phyloP scores from a whole-genome alignment of 1,140 invertebrate genomes.

The Drosophila ogumai region DNA sequence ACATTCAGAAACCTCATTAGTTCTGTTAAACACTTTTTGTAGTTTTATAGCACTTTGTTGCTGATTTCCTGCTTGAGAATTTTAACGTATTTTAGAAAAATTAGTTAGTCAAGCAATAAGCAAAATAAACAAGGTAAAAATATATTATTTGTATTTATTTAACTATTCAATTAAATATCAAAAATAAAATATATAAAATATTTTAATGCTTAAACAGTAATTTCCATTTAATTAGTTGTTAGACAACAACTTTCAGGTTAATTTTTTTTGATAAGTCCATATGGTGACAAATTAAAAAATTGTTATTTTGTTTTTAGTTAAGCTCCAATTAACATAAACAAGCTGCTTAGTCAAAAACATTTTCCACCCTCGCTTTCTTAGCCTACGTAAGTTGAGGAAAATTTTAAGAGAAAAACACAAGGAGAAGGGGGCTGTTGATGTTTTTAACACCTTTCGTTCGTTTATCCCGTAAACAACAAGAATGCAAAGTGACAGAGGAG shows the following conservation, averaged over 20 bases:
- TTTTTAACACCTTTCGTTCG: conserved; percentile 58
- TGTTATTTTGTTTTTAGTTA: neutral
- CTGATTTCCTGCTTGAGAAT: neutral
- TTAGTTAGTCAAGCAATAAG: neutral
- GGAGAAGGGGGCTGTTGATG: conserved; percentile 8
- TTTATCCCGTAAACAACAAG: conserved; percentile 69
- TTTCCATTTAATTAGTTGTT: too few species aligned
- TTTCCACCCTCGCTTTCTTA: neutral
- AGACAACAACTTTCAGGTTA: fast-evolving
- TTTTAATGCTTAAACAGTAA: too few species aligned
- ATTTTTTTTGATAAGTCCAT: neutral
- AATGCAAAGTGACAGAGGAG: conserved; percentile 71
- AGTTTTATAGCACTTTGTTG: too few species aligned
- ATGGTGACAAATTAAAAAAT: conserved; percentile 6
- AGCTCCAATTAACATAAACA: conserved; percentile 23
- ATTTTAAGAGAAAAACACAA: neutral
- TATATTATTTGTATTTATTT: too few species aligned
- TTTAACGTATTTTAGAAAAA: neutral
- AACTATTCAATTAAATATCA: too few species aligned
- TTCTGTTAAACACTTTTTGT: too few species aligned
- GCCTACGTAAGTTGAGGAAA: conserved; percentile 11
- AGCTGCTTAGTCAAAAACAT: neutral
- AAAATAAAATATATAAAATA: neutral
- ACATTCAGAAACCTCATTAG: too few species aligned
- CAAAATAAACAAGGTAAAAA: too few species aligned